Conservation (phyloP, 2,797 vertebrate species). For the Sitta carolinensis region DNA sequence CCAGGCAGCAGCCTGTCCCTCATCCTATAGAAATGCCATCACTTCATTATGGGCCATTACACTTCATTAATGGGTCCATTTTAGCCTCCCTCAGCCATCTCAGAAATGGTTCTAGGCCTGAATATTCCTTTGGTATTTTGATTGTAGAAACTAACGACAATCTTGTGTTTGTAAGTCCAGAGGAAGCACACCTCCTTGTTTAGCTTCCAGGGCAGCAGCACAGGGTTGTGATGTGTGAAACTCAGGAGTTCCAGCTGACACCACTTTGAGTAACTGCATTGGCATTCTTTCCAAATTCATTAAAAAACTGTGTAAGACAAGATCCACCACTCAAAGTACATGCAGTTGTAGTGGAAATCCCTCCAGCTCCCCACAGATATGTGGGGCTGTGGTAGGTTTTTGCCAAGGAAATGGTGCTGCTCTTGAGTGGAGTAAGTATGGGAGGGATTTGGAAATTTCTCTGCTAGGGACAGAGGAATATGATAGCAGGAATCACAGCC, state of each 20-base stretch:
- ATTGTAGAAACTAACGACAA: background rate
- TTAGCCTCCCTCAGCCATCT: background rate
- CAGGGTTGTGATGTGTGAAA: accelerated
- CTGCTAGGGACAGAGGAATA: background rate
- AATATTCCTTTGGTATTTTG: background rate
- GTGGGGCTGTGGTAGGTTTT: background rate
- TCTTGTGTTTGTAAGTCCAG: background rate
- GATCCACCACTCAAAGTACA: background rate
- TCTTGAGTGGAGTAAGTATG: background rate
- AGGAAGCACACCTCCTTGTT: background rate
- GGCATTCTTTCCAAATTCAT: background rate
- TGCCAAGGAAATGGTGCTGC: background rate
- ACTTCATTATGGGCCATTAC: background rate
- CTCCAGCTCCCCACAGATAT: background rate
- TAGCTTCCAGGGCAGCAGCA: accelerated
- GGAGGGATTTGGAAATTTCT: background rate
- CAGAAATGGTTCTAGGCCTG: background rate
- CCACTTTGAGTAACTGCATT: background rate
- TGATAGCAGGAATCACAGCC: background rate
- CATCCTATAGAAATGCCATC: background rate
- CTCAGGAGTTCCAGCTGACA: background rate
- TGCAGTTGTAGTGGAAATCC: background rate
- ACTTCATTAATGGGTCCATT: accelerated
- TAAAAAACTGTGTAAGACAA: background rate
- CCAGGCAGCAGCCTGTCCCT: background rate